Base-by-base conservation (phyloP, 1,140 invertebrate genomes). In the Maconellicoccus hirsutus region DNA sequence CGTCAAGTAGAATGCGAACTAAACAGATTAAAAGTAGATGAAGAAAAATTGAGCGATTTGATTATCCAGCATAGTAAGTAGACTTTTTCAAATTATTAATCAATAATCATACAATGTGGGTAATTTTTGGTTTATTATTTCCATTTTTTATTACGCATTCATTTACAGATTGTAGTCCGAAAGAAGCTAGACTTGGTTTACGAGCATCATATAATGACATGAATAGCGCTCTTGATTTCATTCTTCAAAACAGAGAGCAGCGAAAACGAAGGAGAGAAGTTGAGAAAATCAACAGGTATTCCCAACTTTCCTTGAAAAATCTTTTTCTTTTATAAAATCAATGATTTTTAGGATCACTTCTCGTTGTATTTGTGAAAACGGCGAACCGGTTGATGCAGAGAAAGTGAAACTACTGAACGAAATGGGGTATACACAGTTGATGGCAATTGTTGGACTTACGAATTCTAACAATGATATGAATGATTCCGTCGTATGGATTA, bases 401-500 rank as follows among this genome's bases (percentile, higher is more conserved):
- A 80, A 81, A 69, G 81, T 86, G 27, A 81, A 84, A 73, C 82
- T 82, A 66, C 73, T 89, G 23, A 79, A 83, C 26, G 81, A 81
- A 33, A 90, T 91, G 89, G 88, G 89, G 0, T 91, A 82, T 79
- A 74, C 81, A 10, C 80, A 81, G 2, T 78, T 81, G 6, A 76
- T 83, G 12, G 83, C 86, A 1, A 76, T 81, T 0, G 73, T 79
- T 10, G 88, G 89, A 0, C 77, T 91, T 21, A 80, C 83, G 72
- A 82, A 83, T 72, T 78, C 82, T 16, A 86, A 90, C 74, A 91
- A 91, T 79, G 81, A 87, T 76, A 80, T 88, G 2, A 81, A 82
- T 0, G 78, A 81, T 42, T 87, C 88, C 23, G 80, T 91, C 52
- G 82, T 86, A 72, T 80, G 86, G 70, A 81, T 88, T 71, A 82